Percentiles rank a stretch among this genome's conserved stretches.
These are phyloP conservation scores for Macroglossus sobrinus DNA, from an alignment of 2,113 vertebrate genomes.

Conservation along the genomic window DNA sequence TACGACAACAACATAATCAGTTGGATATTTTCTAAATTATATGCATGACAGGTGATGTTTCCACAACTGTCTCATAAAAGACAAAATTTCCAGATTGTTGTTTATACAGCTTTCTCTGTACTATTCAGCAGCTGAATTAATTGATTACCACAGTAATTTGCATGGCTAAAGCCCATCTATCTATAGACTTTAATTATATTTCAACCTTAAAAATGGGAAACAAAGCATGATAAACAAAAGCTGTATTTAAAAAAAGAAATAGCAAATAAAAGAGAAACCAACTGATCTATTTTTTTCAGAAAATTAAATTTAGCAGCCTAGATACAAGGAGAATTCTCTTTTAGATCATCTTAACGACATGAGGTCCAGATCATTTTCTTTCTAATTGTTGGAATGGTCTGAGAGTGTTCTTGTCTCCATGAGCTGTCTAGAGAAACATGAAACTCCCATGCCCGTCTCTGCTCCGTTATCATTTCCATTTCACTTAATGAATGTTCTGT, in stretches of 20 bases:
- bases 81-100: conserved; percentile 5
- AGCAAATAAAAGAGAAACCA: neutral
- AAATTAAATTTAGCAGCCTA: conserved; percentile 6
- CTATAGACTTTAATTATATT: conserved; percentile 56
- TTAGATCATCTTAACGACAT: neutral
- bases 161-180: conserved; percentile 75
- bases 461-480: neutral
- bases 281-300: neutral
- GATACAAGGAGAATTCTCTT: neutral
- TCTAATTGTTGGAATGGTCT: neutral
- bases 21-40: conserved; percentile 1
- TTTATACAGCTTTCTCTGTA: conserved; percentile 24
- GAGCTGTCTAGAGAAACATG: fast-evolving
- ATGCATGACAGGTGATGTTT: conserved; percentile 5
- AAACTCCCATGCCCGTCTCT: neutral
- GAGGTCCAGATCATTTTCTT: neutral
- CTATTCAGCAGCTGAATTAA: conserved; percentile 67
- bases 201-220: conserved; percentile 48
- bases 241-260: conserved; percentile 12
- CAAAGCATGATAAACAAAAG: conserved; percentile 55
- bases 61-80: neutral
- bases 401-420: neutral
- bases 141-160: conserved; percentile 71
- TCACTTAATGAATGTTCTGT: neutral
- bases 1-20: neutral